These are phyloP conservation scores for Ellobius talpinus DNA, from an alignment of 2,113 vertebrate genomes.

Conservation along the genomic window DNA sequence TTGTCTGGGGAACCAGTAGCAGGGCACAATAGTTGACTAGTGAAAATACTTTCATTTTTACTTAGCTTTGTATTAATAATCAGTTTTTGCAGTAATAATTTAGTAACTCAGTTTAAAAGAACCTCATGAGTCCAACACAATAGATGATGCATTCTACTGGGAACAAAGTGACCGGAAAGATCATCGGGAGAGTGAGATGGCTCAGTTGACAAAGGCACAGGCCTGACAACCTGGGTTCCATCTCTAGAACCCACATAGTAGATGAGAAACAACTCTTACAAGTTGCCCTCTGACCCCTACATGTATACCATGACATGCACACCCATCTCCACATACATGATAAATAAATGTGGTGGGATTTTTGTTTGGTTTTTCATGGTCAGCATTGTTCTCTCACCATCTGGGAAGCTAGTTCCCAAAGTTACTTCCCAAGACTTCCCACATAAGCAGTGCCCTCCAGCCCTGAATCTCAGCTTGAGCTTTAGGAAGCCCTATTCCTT, in stretches of 20 bases:
- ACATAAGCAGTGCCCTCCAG: neutral
- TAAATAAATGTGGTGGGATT: neutral
- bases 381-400: neutral
- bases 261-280: neutral
- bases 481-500: neutral
- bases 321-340: neutral
- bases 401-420: neutral
- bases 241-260: neutral
- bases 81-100: neutral
- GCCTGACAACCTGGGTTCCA: no score
- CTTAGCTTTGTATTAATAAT: neutral
- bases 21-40: neutral
- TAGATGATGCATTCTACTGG: neutral
- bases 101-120: conserved; percentile 1
- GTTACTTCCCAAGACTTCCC: neutral
- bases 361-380: neutral
- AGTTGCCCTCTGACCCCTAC: neutral
- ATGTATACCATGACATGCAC: neutral
- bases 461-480: neutral
- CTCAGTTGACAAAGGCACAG: no score
- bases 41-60: neutral
- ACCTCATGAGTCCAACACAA: conserved; percentile 20
- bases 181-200: neutral
- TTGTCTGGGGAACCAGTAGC: neutral
- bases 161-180: neutral